Evolutionary conservation across 2,888 invertebrate species (phyloP).

Genomic region (Mystacides longicornis): DNA sequence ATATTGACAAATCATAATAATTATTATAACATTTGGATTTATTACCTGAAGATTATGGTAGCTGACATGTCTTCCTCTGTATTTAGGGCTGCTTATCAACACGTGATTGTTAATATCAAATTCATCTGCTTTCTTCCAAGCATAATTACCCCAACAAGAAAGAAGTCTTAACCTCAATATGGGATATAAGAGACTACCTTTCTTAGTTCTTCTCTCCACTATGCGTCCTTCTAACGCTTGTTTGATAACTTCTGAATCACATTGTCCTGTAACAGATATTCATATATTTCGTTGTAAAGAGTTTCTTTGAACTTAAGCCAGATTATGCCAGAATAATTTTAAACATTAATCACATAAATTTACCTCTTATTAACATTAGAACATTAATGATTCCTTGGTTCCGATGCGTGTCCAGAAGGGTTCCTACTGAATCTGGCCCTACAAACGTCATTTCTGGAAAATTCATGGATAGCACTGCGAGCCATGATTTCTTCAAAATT

Average conservation of each 20-base stretch:
- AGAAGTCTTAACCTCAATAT: slow-evolving; percentile 60
- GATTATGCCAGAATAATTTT: too few relatives aligned
- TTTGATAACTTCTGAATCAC: slow-evolving; percentile 49
- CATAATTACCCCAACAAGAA: slow-evolving; percentile 71
- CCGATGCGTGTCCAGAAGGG: slow-evolving; percentile 62
- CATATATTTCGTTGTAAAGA: too few relatives aligned
- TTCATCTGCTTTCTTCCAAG: slow-evolving; percentile 55
- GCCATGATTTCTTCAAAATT: slow-evolving; percentile 48
- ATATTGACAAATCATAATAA: neutral
- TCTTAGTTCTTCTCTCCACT: slow-evolving; percentile 49
- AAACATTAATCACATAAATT: too few relatives aligned
- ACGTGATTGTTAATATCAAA: slow-evolving; percentile 66
- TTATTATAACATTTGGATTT: neutral
- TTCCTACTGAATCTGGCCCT: slow-evolving; percentile 54
- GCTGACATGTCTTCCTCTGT: slow-evolving; percentile 61
- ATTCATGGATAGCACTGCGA: slow-evolving; percentile 49
- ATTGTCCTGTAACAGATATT: slow-evolving; percentile 37
- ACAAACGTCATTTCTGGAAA: slow-evolving; percentile 56
- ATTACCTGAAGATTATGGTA: slow-evolving; percentile 67
- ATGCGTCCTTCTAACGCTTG: slow-evolving; percentile 43
- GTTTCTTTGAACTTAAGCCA: too few relatives aligned
- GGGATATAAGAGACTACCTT: slow-evolving; percentile 55
- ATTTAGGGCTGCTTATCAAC: slow-evolving; percentile 53
- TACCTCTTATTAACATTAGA: slow-evolving; percentile 57
- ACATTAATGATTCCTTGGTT: slow-evolving; percentile 70